These are phyloP conservation scores for Blastomussa wellsi DNA, from an alignment of 92 coral and sea anemone genomes.

Conservation along the genomic window DNA sequence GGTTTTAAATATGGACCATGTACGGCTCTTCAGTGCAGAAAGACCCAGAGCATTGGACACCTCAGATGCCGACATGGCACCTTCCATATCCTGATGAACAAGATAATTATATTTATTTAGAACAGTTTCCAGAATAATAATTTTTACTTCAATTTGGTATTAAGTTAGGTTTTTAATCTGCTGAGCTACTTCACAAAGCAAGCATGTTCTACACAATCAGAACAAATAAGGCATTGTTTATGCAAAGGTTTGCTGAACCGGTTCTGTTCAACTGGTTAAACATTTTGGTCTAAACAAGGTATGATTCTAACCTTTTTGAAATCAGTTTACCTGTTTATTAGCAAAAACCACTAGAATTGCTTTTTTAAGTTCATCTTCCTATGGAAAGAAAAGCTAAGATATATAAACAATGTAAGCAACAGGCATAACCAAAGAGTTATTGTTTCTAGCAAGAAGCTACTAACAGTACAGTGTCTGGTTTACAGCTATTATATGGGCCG, in stretches of 20 bases:
- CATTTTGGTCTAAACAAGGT: too few relatives aligned
- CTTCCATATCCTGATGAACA: constrained; percentile 81
- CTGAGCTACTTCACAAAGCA: neutral
- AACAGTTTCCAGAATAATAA: neutral
- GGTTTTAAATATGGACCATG: constrained; percentile 96
- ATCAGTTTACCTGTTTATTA: constrained; percentile 83
- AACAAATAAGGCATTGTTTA: too few relatives aligned
- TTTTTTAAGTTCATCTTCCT: constrained; percentile 98
- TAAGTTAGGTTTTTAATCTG: neutral
- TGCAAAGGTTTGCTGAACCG: too few relatives aligned
- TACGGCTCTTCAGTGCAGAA: constrained; percentile 84
- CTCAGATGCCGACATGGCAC: constrained; percentile 95
- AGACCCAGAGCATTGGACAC: constrained; percentile 89
- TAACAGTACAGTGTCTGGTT: too few relatives aligned
- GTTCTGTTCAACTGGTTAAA: too few relatives aligned
- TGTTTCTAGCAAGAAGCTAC: too few relatives aligned
- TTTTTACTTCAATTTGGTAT: neutral
- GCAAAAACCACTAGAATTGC: constrained; percentile 95
- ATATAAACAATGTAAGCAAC: too few relatives aligned
- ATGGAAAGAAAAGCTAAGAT: constrained; percentile 2
- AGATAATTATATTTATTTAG: neutral
- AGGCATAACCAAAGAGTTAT: neutral
- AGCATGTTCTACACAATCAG: too few relatives aligned
- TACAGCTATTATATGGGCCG: too few relatives aligned
- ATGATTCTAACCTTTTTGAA: too few relatives aligned